These are phyloP conservation scores for Xestia xanthographa DNA, from an alignment of 2,888 invertebrate genomes.

Conservation along the genomic window DNA sequence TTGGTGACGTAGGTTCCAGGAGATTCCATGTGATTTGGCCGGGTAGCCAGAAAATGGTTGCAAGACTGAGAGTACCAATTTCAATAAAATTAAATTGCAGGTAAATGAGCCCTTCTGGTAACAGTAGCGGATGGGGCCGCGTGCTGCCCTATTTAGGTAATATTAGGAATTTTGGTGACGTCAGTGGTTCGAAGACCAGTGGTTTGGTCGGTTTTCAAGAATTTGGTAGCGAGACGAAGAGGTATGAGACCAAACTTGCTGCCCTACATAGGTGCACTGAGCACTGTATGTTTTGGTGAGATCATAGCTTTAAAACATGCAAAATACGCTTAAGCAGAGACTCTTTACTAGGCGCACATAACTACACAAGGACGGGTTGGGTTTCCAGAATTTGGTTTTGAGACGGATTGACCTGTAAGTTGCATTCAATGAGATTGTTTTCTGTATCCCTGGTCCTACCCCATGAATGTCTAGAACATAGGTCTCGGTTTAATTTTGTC, in stretches of 20 bases:
- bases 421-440: neutral
- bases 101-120: slow-evolving; percentile 72
- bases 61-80: neutral
- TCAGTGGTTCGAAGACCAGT: no score
- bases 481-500: neutral
- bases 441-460: neutral
- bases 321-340: neutral
- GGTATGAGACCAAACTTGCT: no score
- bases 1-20: neutral
- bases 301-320: neutral
- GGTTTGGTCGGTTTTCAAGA: no score
- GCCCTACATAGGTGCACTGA: slow-evolving; percentile 28
- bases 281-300: neutral
- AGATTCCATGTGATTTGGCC: neutral
- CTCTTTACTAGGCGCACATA: neutral
- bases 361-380: neutral
- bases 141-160: slow-evolving; percentile 37
- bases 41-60: neutral
- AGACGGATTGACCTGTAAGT: neutral
- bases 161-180: no score
- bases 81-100: neutral
- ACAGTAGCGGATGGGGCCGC: slow-evolving; percentile 54
- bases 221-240: no score
- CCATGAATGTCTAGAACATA: neutral
- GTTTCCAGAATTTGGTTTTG: neutral